Evolutionary conservation across 2,797 vertebrate genomes (phyloP).

Genomic region (Sebastes matsubarae): DNA sequence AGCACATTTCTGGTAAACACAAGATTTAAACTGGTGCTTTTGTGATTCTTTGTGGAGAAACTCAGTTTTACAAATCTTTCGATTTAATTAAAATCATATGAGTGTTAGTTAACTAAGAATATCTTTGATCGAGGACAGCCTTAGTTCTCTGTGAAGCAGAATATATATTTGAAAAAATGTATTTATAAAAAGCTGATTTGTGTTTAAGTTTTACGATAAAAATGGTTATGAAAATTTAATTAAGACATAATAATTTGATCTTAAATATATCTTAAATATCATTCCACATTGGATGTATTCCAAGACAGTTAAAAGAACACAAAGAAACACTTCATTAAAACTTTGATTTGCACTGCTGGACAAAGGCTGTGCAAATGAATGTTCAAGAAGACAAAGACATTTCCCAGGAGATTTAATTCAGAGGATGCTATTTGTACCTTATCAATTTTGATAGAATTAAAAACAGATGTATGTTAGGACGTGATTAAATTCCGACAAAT

Average conservation of each 20-base stretch:
- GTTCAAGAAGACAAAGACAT: constrained; percentile 48
- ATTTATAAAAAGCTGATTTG: background rate
- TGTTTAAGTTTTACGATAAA: background rate
- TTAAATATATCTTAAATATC: background rate
- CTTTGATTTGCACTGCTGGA: constrained; percentile 33
- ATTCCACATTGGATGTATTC: background rate
- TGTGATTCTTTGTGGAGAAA: too few species aligned
- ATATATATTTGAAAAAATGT: background rate
- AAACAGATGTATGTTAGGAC: constrained; percentile 46
- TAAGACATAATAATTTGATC: background rate
- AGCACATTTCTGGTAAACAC: too few species aligned
- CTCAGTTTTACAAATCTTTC: too few species aligned
- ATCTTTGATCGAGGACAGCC: too few species aligned
- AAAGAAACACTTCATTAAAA: constrained; percentile 57
- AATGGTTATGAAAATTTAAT: background rate
- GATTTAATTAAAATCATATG: too few species aligned
- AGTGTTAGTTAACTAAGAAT: too few species aligned
- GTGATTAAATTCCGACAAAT: constrained; percentile 68
- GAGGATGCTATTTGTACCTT: constrained; percentile 53
- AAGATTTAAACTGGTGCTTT: too few species aligned
- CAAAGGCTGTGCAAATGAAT: constrained; percentile 57
- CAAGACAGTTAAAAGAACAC: constrained; percentile 16
- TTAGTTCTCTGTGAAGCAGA: background rate
- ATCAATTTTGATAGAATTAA: constrained; percentile 68
- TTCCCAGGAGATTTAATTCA: constrained; percentile 46